Percentiles rank a stretch among this genome's conserved stretches.
Evolutionary conservation across 2,888 invertebrate genomes (phyloP).

Genomic region (Papilio gigon): DNA sequence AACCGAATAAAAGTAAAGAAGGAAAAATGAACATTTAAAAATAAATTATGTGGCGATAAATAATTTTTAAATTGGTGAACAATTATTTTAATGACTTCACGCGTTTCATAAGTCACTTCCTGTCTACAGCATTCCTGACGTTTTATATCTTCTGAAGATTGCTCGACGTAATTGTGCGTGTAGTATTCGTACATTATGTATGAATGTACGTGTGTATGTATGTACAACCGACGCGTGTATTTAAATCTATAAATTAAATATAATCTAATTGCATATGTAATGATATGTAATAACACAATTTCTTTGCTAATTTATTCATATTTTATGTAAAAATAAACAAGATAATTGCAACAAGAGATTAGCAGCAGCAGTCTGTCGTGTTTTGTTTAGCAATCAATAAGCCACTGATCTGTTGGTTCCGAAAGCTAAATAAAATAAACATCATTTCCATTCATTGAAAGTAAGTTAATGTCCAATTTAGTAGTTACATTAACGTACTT

Average conservation of each 20-base stretch:
- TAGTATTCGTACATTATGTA: constrained; percentile 4
- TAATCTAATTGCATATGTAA: constrained; percentile 7
- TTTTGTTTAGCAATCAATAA: background rate
- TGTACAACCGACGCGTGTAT: constrained; percentile 11
- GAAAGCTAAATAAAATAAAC: too few species aligned
- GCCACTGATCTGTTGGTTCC: too few species aligned
- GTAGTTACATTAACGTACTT: too few species aligned
- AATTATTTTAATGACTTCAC: constrained; percentile 16
- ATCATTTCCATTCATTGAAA: too few species aligned
- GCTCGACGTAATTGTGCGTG: background rate
- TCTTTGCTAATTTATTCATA: constrained; percentile 12
- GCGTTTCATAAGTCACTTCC: constrained; percentile 14
- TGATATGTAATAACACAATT: constrained; percentile 11
- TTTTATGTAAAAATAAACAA: constrained; percentile 11
- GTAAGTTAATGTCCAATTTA: too few species aligned
- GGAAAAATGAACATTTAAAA: background rate
- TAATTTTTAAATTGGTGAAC: constrained; percentile 26
- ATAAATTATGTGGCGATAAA: background rate
- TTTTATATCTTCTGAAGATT: constrained; percentile 15
- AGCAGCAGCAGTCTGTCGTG: too few species aligned
- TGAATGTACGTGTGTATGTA: too few species aligned
- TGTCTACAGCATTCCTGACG: constrained; percentile 11
- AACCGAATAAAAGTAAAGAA: background rate
- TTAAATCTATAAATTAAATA: constrained; percentile 12
- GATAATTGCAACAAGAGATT: constrained; percentile 4